Base-by-base conservation (phyloP, 2,888 invertebrate species). In the Drosophila meridiana region DNA sequence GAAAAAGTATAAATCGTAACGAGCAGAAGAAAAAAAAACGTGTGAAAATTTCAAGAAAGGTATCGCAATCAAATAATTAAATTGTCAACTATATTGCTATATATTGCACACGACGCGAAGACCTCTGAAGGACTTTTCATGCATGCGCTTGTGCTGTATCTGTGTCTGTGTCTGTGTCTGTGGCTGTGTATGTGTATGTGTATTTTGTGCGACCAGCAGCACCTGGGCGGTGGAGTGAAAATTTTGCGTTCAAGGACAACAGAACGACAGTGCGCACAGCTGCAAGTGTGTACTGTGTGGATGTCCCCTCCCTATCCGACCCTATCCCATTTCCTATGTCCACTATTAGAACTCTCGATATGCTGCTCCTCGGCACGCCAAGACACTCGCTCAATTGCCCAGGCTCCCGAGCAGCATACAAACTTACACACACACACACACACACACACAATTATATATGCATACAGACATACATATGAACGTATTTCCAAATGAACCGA, bases 211-310 rank as follows among this genome's bases (percentile, higher is more conserved):
- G 80, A 83, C 69, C 71, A 81, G 79, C 62, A 86, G 82, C 82
- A 78, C 82, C 78, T 80, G 82, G 83, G 81, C 78, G 77, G 78
- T 65, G 69, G 76, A 83, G 85, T 85, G 80, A 81, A 86, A 87
- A 90, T 87, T 86, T 85, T 87, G 76, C 82, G 83, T 91, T 91
- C 91, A 91, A 91, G 91, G 91, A 91, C 91, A 91, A 78, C 69
- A 66, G 47, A 65, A 66, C 87, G 71, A 59, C 73, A 72, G 70
- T 88, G 71, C 61, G 59, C 65, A 64, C 88, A 73, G 78, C 81
- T 79, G 78, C 78, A 81, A 81, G 67, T 73, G 82, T 81, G 63
- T 67, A 67, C 78, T 71, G 59, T 57, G 76, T 58, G 55, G 52
- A 59, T 76, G 48, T 20, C 32, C 48, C 53, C 61, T 42, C n/a